A percentile compares a stretch with the other conserved stretches of the same genome.
Conservation (phyloP, 2,888 invertebrate species). For the Limnephilus lunatus region DNA sequence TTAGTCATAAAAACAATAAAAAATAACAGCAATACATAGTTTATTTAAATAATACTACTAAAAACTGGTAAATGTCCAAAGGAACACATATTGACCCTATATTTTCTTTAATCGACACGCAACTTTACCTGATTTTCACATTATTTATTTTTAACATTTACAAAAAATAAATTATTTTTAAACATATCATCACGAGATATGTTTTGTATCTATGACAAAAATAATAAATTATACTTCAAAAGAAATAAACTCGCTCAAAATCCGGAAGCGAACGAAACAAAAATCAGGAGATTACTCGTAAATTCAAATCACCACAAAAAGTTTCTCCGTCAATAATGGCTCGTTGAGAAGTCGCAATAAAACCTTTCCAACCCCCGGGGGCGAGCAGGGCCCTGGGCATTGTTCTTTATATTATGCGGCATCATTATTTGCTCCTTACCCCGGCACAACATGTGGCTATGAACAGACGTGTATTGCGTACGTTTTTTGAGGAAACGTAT, state of each 20-base stretch:
- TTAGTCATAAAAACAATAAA: no score
- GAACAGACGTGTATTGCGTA: constrained; percentile 36
- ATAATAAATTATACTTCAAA: not conserved
- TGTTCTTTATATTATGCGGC: constrained; percentile 58
- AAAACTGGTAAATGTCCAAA: no score
- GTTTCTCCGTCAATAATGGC: constrained; percentile 18
- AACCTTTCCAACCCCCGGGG: constrained; percentile 6
- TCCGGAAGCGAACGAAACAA: not conserved
- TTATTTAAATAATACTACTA: no score
- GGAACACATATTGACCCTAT: no score
- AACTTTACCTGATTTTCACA: not conserved
- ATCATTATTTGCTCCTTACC: constrained; percentile 64
- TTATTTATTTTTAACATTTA: not conserved
- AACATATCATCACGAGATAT: not conserved
- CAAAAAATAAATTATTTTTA: not conserved
- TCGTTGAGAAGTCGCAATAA: constrained; percentile 40
- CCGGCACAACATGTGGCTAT: constrained; percentile 61
- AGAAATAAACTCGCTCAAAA: not conserved
- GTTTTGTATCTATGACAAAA: not conserved
- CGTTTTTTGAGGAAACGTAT: not conserved
- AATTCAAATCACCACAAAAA: constrained; percentile 46
- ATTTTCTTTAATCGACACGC: not conserved
- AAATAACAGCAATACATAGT: no score
- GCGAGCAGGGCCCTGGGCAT: constrained; percentile 35
- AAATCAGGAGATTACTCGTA: constrained; percentile 30